Percentiles rank a stretch among this genome's conserved stretches.
Evolutionary conservation across 2,888 invertebrate genomes (phyloP).

Genomic region (Taphrorychus bicolor): DNA sequence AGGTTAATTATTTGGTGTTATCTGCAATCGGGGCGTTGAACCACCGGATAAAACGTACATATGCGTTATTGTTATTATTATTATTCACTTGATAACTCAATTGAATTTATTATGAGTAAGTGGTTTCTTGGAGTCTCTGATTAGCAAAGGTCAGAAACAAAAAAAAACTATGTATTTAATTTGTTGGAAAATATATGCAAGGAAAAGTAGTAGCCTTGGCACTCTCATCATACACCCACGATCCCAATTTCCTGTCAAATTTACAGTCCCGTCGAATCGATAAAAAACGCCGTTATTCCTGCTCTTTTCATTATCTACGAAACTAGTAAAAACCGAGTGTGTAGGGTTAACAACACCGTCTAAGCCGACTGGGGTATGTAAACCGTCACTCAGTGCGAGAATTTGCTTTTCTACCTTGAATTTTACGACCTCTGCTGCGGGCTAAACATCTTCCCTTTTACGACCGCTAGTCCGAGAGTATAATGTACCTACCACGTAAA

Average conservation of each 20-base stretch:
- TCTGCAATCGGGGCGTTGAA: slow-evolving; percentile 29
- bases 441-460: slow-evolving; percentile 42
- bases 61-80: slow-evolving; percentile 3
- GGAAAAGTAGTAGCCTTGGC: too few relatives aligned
- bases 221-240: not conserved
- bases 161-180: too few relatives aligned
- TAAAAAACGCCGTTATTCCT: slow-evolving; percentile 17
- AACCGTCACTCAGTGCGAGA: slow-evolving; percentile 40
- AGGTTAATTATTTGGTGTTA: slow-evolving; percentile 32
- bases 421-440: slow-evolving; percentile 37
- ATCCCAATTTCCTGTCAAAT: not conserved
- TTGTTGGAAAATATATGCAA: too few relatives aligned
- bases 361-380: slow-evolving; percentile 36
- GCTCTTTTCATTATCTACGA: slow-evolving; percentile 11
- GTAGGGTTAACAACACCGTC: slow-evolving; percentile 40
- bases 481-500: too few relatives aligned
- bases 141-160: not conserved
- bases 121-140: not conserved
- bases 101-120: slow-evolving; percentile 7
- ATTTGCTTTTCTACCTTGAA: slow-evolving; percentile 42
- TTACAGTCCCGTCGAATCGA: slow-evolving; percentile 1
- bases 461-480: slow-evolving; percentile 34
- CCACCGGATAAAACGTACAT: slow-evolving; percentile 17
- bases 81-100: not conserved
- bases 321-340: slow-evolving; percentile 24